Evolutionary conservation across 2,888 invertebrate genomes (phyloP), one percentile per base, ranked within the genome.

Genomic region (Caenorhabditis drosophilae): DNA sequence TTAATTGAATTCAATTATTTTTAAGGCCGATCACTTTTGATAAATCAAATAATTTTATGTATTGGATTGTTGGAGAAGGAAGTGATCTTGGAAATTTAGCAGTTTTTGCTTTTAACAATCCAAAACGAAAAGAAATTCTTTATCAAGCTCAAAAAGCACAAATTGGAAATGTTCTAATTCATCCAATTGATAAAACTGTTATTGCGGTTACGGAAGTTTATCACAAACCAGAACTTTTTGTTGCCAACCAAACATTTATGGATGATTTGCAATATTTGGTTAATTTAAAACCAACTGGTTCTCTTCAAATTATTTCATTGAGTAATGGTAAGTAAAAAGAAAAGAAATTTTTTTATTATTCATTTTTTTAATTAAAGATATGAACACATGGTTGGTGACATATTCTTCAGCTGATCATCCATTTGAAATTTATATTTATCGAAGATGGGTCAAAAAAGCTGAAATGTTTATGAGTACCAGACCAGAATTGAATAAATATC

Each of bases 151-250:
- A 74, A 11, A 70, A 68, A 18, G 76, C 81, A 0, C 81, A 81
- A 49, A 81, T 81, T 46, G 77, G 77, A 20, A 72, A 76, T 18
- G 78, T 81, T 18, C 56, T 81, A 36, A 75, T 81, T 49, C 81
- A 81, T 54, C 80, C 80, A 1, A 52, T 59, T 34, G 81, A 81
- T 36, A 73, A 77, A 47, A 81, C 78, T 7, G 70, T 81, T 6
- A 61, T 81, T 9, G 78, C 80, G 12, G 75, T 81, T 18, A 75
- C 78, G 1, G 81, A 81, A 60, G 71, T 77, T 47, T 81, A 81
- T 50, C 80, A 81, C 70, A 79, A 81, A 59, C 81, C 81, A 11
- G 81, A 81, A 47, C 66, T 81, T 25, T 78, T 75, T 51, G 81
- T 81, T n/a, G 79, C 81, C 25, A 81, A 81, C 53, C 73, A 77